Conservation (phyloP, 2,888 invertebrate species). For the Dynastes hyllus region DNA sequence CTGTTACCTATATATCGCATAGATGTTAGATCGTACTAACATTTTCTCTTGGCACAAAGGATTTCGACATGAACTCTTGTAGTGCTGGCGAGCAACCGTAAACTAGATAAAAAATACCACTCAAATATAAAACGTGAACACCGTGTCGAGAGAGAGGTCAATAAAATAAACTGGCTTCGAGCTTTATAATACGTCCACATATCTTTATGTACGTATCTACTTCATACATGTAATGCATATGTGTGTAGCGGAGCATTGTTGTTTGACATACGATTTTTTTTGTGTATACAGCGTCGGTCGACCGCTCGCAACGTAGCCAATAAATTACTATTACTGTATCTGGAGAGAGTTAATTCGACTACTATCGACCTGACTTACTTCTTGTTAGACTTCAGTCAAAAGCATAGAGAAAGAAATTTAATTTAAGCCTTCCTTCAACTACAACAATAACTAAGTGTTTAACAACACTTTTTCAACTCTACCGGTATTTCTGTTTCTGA, state of each 20-base stretch:
- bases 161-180: constrained; percentile 37
- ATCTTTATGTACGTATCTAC: constrained; percentile 3
- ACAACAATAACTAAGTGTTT: too few relatives aligned
- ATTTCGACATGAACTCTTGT: constrained; percentile 32
- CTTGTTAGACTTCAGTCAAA: too few relatives aligned
- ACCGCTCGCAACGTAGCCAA: constrained; percentile 28
- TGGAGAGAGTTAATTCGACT: constrained; percentile 20
- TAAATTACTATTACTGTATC: constrained; percentile 39
- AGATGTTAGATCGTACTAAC: not conserved
- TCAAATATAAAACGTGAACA: constrained; percentile 44
- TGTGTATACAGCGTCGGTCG: not conserved
- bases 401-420: too few relatives aligned
- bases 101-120: constrained; percentile 30
- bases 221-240: constrained; percentile 6
- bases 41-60: constrained; percentile 4
- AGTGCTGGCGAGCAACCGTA: constrained; percentile 7
- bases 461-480: too few relatives aligned
- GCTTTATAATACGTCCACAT: constrained; percentile 31
- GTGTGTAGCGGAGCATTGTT: constrained; percentile 33
- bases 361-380: not conserved
- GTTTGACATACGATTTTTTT: constrained; percentile 41
- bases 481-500: too few relatives aligned
- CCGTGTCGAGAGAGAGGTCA: constrained; percentile 23
- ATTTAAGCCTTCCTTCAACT: too few relatives aligned
- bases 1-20: constrained; percentile 13